Evolutionary conservation across 2,888 invertebrate genomes (phyloP).

Genomic region (Galerucella nymphaeae): DNA sequence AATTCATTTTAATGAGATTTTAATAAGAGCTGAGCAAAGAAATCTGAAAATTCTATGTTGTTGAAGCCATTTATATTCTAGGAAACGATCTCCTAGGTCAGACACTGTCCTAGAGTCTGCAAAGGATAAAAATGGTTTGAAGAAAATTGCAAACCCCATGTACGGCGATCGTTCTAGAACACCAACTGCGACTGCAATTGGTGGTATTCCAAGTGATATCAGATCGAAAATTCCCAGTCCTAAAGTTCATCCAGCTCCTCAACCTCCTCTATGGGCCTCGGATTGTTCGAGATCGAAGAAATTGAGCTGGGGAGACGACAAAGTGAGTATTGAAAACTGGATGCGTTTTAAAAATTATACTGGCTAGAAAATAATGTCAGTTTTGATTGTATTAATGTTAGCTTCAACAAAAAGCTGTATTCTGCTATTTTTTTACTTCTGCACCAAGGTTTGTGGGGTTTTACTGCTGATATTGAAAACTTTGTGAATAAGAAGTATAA

Average conservation of each 20-base stretch:
- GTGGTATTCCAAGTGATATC: conserved; percentile 63
- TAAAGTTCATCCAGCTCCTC: conserved; percentile 65
- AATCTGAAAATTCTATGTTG: too few relatives aligned
- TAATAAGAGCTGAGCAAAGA: too few relatives aligned
- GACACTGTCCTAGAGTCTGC: conserved; percentile 55
- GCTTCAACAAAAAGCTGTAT: too few relatives aligned
- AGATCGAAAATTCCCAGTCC: conserved; percentile 62
- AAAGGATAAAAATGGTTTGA: conserved; percentile 49
- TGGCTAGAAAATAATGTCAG: background rate
- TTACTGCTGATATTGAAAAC: too few relatives aligned
- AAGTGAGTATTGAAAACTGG: conserved; percentile 48
- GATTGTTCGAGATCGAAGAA: conserved; percentile 81
- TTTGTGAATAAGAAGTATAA: too few relatives aligned
- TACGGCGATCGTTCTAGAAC: conserved; percentile 62
- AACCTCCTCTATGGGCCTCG: conserved; percentile 72
- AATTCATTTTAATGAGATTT: background rate
- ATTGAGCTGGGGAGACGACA: conserved; percentile 80
- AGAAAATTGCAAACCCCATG: conserved; percentile 60
- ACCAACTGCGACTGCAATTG: conserved; percentile 61
- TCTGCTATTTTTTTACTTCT: too few relatives aligned
- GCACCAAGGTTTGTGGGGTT: too few relatives aligned
- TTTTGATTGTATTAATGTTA: background rate
- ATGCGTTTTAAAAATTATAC: background rate
- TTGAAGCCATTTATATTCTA: conserved; percentile 29
- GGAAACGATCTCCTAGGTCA: conserved; percentile 54